A percentile compares a stretch with the other conserved stretches of the same genome.
phyloP scores from a whole-genome alignment of 2,797 vertebrate species.

The Vultur gryphus region DNA sequence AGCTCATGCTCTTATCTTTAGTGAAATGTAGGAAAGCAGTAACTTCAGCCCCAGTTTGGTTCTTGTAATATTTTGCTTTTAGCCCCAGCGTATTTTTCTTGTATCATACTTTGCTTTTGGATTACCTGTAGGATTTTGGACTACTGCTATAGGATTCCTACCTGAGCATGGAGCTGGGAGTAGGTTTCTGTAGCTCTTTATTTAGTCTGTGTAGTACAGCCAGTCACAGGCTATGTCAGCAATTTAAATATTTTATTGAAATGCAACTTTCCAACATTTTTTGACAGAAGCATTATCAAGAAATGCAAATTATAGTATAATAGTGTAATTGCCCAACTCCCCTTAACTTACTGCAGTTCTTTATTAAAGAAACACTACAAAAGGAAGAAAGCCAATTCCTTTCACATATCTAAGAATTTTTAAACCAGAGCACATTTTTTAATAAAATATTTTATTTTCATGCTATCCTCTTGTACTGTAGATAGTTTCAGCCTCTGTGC shows the following conservation, averaged over 20 bases:
- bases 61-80: background rate
- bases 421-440: background rate
- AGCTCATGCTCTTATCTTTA: background rate
- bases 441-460: conserved; percentile 26
- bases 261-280: conserved; percentile 26
- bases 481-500: background rate
- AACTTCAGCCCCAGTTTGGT: background rate
- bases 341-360: conserved; percentile 6
- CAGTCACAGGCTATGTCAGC: background rate
- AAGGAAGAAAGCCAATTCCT: background rate
- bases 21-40: background rate
- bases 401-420: background rate
- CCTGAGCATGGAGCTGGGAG: background rate
- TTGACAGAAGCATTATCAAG: conserved; percentile 7
- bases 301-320: background rate
- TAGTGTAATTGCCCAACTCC: background rate
- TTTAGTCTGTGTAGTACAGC: too few species aligned
- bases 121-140: background rate
- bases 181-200: background rate
- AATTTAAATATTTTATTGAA: conserved; percentile 37
- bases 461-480: background rate
- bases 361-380: background rate
- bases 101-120: background rate
- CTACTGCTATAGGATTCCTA: background rate
- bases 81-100: background rate